Conservation (phyloP, 2,888 invertebrate species). For the Luperina nickerlii region DNA sequence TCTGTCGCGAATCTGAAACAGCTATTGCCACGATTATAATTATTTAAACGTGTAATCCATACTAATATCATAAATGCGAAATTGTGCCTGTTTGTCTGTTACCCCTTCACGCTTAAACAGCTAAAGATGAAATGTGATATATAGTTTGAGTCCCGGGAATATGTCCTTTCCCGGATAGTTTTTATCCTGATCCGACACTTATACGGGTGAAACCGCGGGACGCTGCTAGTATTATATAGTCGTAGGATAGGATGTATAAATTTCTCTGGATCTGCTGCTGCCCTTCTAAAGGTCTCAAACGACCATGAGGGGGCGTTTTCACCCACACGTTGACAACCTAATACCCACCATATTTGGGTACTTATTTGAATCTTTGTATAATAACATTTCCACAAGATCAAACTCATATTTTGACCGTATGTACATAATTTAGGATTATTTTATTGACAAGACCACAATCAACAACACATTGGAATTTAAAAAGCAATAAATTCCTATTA, state of each 20-base stretch:
- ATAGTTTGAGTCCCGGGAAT: too few species aligned
- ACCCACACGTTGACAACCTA: neutral
- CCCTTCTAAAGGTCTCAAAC: neutral
- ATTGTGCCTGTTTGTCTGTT: too few species aligned
- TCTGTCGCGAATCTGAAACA: neutral
- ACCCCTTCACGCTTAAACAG: too few species aligned
- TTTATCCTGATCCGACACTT: too few species aligned
- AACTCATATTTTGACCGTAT: constrained; percentile 9
- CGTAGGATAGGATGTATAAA: neutral
- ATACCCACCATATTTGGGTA: neutral
- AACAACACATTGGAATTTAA: constrained; percentile 41
- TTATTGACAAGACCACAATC: constrained; percentile 46
- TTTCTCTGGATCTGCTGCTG: neutral
- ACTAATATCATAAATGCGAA: too few species aligned
- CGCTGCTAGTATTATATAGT: neutral
- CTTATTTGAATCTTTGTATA: neutral
- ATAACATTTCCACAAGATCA: neutral
- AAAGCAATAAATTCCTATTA: constrained; percentile 46
- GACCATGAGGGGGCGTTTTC: neutral
- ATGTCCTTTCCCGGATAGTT: too few species aligned
- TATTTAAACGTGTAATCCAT: neutral
- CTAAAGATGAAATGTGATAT: too few species aligned
- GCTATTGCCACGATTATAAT: neutral
- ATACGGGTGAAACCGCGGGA: too few species aligned
- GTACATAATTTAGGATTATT: constrained; percentile 17